Percentiles rank a stretch among this genome's conserved stretches.
Evolutionary conservation across 2,797 vertebrate genomes (phyloP).

Genomic region (Melanotaenia pygmaea): DNA sequence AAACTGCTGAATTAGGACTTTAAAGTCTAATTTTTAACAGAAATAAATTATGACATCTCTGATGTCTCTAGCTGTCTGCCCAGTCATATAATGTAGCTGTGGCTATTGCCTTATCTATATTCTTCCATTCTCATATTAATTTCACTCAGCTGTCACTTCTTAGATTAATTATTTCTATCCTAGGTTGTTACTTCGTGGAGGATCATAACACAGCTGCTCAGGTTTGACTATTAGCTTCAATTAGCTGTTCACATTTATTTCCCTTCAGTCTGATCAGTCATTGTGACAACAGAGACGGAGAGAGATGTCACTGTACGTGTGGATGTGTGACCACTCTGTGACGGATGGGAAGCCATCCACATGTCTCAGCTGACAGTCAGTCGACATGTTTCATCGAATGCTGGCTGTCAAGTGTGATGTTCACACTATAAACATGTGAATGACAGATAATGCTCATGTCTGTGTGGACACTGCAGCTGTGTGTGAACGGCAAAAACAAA

Average conservation of each 20-base stretch:
- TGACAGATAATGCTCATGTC: neutral
- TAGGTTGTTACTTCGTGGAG: neutral
- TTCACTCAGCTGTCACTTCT: neutral
- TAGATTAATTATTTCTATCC: constrained; percentile 16
- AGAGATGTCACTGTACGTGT: neutral
- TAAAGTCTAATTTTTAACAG: neutral
- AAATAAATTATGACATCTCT: neutral
- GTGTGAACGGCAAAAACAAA: neutral
- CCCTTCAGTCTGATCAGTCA: constrained; percentile 7
- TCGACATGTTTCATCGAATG: constrained; percentile 17
- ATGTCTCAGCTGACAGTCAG: constrained; percentile 11
- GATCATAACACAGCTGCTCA: constrained; percentile 7
- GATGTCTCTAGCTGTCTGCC: neutral
- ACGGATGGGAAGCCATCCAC: constrained; percentile 5
- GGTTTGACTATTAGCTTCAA: constrained; percentile 21
- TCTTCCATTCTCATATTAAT: neutral
- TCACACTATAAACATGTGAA: constrained; percentile 5
- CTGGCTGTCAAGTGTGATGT: constrained; percentile 5
- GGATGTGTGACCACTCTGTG: constrained; percentile 2
- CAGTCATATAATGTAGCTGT: neutral
- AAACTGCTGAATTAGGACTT: neutral
- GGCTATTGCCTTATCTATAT: neutral
- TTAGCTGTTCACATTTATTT: constrained; percentile 20
- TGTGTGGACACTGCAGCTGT: neutral
- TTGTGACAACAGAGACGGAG: constrained; percentile 15